Percentiles rank a stretch among this genome's conserved stretches.
phyloP scores from a whole-genome alignment of 2,888 invertebrate species.

The Cenopis cana region DNA sequence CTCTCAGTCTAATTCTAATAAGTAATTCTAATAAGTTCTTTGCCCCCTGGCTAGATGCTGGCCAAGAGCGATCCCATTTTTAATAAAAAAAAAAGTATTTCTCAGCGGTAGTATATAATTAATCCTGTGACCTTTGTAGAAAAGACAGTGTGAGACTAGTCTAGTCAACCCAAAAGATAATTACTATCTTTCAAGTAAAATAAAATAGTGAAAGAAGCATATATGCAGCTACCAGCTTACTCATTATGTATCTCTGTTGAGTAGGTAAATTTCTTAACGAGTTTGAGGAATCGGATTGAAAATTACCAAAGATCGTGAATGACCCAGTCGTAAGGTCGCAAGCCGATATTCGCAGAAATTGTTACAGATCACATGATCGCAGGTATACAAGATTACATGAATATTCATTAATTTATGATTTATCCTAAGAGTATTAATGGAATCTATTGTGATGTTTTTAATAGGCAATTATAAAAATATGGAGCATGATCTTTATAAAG shows the following conservation, averaged over 20 bases:
- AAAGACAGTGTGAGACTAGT: no score
- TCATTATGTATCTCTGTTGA: not conserved
- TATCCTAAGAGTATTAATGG: slow-evolving; percentile 13
- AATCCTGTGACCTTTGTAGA: no score
- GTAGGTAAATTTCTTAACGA: not conserved
- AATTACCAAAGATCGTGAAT: slow-evolving; percentile 11
- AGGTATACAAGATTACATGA: slow-evolving; percentile 5
- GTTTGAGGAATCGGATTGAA: slow-evolving; percentile 1
- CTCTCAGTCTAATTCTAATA: no score
- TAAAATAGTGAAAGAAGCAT: no score
- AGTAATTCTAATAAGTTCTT: no score
- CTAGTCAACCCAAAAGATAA: no score
- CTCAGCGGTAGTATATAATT: no score
- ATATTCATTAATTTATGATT: slow-evolving; percentile 34
- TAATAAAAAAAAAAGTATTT: no score
- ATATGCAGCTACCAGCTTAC: not conserved
- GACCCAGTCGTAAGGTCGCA: slow-evolving; percentile 9
- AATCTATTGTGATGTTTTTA: slow-evolving; percentile 11
- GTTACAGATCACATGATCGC: slow-evolving; percentile 1
- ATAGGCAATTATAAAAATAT: slow-evolving; percentile 10
- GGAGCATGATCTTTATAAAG: not conserved
- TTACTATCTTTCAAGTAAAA: not conserved
- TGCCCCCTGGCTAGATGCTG: no score
- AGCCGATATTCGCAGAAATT: slow-evolving; percentile 21
- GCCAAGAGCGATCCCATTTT: no score